Evolutionary conservation across 2,888 invertebrate species (phyloP), one percentile per base, ranked within the genome.

Genomic region (Spisula solida): DNA sequence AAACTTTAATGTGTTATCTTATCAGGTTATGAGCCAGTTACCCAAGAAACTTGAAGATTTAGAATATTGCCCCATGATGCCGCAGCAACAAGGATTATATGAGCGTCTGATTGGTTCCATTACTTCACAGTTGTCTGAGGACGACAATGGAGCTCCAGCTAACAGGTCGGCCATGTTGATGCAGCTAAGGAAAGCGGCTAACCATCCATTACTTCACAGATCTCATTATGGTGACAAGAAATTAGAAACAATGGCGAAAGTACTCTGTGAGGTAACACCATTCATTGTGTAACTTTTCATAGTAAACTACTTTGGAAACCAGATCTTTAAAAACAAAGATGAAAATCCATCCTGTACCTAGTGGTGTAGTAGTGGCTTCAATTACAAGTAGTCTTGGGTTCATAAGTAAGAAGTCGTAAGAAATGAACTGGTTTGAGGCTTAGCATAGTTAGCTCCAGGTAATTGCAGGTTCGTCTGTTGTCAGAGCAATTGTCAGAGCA

Each of bases 171-270:
- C 94, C 66, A 95, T 96, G 95, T 92, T 96, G 93, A 99, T 99
- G 98, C 98, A 99, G 96, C 97, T 99, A 97, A 97, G 99, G 1
- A 99, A 99, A 96, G 97, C 98, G 34, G 98, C 99, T 60, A 99
- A 99, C 97, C 99, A 99, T 97, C 99, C 99, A 0, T 97, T 99
- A 16, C 97, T 99, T 0, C 97, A 98, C 92, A 97, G 99, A 51
- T 97, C 97, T 95, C 97, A 98, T 56, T 97, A 96, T 94, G 97
- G 97, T 78, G 98, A 98, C 91, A 97, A 97, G 0, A 94, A 96
- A 98, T 89, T 97, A 78, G 96, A 97, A 88, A 97, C 97, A 92
- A 98, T 99, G 92, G 98, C 99, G 0, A 97, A 97, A 90, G 88
- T 91, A 31, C 93, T 97, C 66, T 88, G 95, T 47, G 94, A 93